Percentiles rank a stretch among this genome's conserved stretches.
Evolutionary conservation across 2,888 invertebrate species (phyloP).

Genomic region (Ectobius pallidus): DNA sequence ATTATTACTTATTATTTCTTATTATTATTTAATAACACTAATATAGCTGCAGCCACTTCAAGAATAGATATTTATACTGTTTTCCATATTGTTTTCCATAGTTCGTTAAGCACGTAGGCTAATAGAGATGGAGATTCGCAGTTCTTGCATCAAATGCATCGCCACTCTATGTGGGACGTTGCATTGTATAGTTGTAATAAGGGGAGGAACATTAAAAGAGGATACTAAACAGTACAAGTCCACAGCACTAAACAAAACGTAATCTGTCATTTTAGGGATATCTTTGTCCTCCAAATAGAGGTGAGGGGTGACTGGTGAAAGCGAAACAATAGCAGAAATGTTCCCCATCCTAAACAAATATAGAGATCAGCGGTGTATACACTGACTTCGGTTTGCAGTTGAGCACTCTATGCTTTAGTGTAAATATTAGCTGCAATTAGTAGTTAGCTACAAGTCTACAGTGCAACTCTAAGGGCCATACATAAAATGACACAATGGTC

Average conservation of each 20-base stretch:
- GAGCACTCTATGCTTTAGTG: not conserved
- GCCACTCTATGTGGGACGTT: too few species aligned
- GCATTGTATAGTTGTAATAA: not conserved
- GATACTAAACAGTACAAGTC: slow-evolving; percentile 9
- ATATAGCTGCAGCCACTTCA: too few species aligned
- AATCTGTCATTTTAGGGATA: not conserved
- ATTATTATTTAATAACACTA: too few species aligned
- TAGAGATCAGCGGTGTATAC: not conserved
- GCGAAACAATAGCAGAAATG: not conserved
- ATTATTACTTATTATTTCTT: too few species aligned
- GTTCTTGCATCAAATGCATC: too few species aligned
- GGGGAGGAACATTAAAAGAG: slow-evolving; percentile 1
- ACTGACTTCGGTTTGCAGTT: not conserved
- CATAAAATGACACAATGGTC: too few species aligned
- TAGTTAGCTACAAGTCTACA: too few species aligned
- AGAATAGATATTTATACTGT: too few species aligned
- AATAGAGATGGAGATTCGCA: not conserved
- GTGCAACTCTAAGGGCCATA: too few species aligned
- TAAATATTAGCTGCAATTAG: too few species aligned
- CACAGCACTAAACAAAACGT: slow-evolving; percentile 10
- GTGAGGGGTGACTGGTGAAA: not conserved
- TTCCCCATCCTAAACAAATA: slow-evolving; percentile 6
- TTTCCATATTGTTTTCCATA: too few species aligned
- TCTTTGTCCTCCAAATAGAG: not conserved
- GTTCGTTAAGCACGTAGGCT: not conserved